Evolutionary conservation across 2,113 vertebrate species (phyloP), one percentile per base, ranked within the genome.

Genomic region (Asarcornis scutulata): DNA sequence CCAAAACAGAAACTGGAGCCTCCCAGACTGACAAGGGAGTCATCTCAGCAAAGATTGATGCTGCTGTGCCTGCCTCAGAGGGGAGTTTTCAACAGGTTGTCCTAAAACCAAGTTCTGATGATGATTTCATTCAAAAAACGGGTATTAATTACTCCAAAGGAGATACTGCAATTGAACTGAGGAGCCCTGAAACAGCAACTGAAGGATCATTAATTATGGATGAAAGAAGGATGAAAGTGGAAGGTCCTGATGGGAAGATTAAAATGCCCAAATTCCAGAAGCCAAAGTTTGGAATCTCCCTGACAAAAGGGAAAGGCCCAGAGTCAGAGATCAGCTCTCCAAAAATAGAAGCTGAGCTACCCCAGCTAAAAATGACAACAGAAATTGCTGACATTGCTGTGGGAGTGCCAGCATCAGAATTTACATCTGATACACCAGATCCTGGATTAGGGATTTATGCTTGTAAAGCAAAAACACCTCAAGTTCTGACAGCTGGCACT

Each of bases 191-290:
- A 75, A 66, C 4, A 68, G 69, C 53, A 36, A 31, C 27, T 31
- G 46, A 75, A 75, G 62, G 20, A 23, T 64, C 50, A 55, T 77
- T 80, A 81, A 17, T 25, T 79, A 50, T 68, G 38, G 95, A 88
- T 63, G 82, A n/a, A 95, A 95, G 46, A 88, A 94, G 92, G 66
- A 34, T 79, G 17, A 93, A 95, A 52, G 14, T 62, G 3, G 96
- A 96, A 96, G 67, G 63, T 76, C 31, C 67, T 60, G 97, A 97
- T 60, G 91, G 87, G 22, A 96, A 95, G 60, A 86, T 92, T 48
- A 97, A 94, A 88, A 74, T 95, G 44, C 93, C 88, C 34, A 97
- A 86, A 94, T 89, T 95, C 48, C 89, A 98, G 83, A 97, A 96
- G 68, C 72, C 92, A 29, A 95, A 92, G 31, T 97, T 96, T 94